phyloP scores from a whole-genome alignment of 2,113 vertebrate species.

The Gopherus flavomarginatus region DNA sequence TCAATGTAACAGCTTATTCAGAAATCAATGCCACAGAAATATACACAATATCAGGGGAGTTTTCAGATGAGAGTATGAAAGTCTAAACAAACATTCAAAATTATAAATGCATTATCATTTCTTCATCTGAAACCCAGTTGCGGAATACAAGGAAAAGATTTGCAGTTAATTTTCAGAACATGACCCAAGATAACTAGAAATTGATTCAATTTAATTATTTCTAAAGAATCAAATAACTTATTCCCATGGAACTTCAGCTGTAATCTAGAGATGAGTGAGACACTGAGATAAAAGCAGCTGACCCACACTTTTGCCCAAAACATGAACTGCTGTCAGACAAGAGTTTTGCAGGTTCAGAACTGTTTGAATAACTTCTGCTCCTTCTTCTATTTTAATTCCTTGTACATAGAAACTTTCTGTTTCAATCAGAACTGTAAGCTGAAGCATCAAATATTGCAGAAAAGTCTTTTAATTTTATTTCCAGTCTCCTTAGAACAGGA shows the following conservation, averaged over 20 bases:
- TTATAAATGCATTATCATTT: not conserved
- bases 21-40: conserved; percentile 70
- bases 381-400: not conserved
- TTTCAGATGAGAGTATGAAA: conserved; percentile 26
- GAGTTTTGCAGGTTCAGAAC: not conserved
- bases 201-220: conserved; percentile 38
- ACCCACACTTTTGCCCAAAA: not conserved
- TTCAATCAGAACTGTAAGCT: not conserved
- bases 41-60: not conserved
- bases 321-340: not conserved
- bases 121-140: conserved; percentile 14
- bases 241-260: conserved; percentile 6
- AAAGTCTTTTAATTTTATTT: not conserved
- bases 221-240: conserved; percentile 16
- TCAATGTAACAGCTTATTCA: conserved; percentile 84
- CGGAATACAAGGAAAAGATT: not conserved
- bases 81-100: conserved; percentile 9
- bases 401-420: not conserved
- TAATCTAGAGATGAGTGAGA: not conserved
- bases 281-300: not conserved
- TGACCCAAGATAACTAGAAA: conserved; percentile 44
- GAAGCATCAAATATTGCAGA: not conserved
- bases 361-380: not conserved
- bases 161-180: conserved; percentile 37
- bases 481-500: not conserved